phyloP scores from a whole-genome alignment of 2,113 vertebrate species.

The Mungos mungo region DNA sequence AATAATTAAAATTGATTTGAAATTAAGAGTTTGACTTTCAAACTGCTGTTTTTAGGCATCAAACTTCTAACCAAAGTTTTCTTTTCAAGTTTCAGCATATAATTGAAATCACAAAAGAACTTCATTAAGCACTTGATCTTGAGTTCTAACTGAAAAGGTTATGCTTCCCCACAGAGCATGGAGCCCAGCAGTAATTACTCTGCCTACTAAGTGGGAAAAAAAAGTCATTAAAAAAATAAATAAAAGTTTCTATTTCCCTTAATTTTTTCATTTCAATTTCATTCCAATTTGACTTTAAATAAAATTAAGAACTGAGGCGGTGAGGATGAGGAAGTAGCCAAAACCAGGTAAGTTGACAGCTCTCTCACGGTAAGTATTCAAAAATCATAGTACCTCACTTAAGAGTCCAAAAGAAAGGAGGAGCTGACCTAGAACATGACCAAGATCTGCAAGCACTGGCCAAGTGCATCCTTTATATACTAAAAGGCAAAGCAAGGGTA shows the following conservation, averaged over 20 bases:
- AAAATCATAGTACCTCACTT: not conserved
- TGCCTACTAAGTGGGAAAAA: not conserved
- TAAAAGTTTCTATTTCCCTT: not conserved
- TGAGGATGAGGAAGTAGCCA: not conserved
- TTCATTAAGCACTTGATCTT: slow-evolving; percentile 30
- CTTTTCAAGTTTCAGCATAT: slow-evolving; percentile 53
- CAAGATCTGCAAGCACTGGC: not conserved
- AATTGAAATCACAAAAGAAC: slow-evolving; percentile 59
- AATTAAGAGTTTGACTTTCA: slow-evolving; percentile 62
- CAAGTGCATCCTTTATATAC: not conserved
- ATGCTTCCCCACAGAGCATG: not conserved
- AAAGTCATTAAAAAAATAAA: not conserved
- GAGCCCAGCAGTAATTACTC: not conserved
- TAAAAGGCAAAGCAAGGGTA: not conserved
- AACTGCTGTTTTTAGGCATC: slow-evolving; percentile 53
- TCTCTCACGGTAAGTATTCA: not conserved
- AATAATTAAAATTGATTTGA: slow-evolving; percentile 65
- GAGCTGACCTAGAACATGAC: not conserved
- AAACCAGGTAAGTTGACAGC: not conserved
- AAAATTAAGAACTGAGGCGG: not conserved
- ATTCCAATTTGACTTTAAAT: slow-evolving; percentile 27
- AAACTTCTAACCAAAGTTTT: slow-evolving; percentile 33
- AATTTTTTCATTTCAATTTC: slow-evolving; percentile 7
- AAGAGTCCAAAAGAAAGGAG: not conserved
- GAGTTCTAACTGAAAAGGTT: slow-evolving; percentile 46